A percentile compares a stretch with the other conserved stretches of the same genome.
Conservation (phyloP, 2,797 vertebrate genomes). For the Cyprinella venusta region DNA sequence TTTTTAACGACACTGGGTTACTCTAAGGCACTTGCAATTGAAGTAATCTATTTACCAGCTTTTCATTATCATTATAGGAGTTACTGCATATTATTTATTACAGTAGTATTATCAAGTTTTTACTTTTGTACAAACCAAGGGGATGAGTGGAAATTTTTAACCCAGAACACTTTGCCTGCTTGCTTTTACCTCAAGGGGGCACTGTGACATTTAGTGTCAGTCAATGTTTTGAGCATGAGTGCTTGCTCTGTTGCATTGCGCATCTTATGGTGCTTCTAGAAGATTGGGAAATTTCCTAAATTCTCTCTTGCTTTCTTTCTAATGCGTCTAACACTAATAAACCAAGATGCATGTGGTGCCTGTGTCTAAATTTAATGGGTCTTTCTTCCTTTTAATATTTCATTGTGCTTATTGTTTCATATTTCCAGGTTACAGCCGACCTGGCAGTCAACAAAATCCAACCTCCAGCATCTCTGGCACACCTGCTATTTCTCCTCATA, state of each 20-base stretch:
- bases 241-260: constrained; percentile 17
- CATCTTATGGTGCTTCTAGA: not conserved
- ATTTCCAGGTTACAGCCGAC: constrained; percentile 85
- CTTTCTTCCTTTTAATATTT: not conserved
- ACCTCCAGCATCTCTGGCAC: constrained; percentile 73
- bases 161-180: not conserved
- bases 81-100: not conserved
- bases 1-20: too few relatives aligned
- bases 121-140: not conserved
- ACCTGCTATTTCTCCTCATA: constrained; percentile 85
- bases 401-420: not conserved
- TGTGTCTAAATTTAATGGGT: not conserved
- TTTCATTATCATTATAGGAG: not conserved
- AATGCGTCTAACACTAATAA: constrained; percentile 27
- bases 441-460: constrained; percentile 83
- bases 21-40: not conserved
- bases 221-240: not conserved
- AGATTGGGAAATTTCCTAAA: constrained; percentile 1
- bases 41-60: not conserved
- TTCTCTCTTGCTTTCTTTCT: not conserved
- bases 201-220: not conserved
- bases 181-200: not conserved
- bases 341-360: not conserved
- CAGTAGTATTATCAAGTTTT: not conserved
- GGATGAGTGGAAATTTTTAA: not conserved